Base-by-base conservation (phyloP, 2,888 invertebrate species). In the Scaptomyza parva region DNA sequence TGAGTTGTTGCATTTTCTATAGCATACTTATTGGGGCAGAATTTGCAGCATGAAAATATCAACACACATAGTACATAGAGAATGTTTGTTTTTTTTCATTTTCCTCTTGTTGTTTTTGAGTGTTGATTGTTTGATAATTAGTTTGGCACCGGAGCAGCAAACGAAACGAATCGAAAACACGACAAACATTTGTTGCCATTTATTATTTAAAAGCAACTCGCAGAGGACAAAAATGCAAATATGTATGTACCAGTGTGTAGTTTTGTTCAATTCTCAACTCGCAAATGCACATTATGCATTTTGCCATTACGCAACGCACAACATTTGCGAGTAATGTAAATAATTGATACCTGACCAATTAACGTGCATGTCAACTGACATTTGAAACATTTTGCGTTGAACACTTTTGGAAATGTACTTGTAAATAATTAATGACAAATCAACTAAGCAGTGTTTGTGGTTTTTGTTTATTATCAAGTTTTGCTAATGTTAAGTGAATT, bases 301-400 rank as follows among this genome's bases (percentile, higher is more conserved):
- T 44, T 66, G 0, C 20, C 39, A 70, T 70, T 61, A n/a, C n/a
- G n/a, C 47, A 66, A 61, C 70, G 35, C 57, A 55, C 9, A 60
- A 47, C 44, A 71, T 68, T 55, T 65, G 41, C 70, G 72, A 70
- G 72, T 72, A 68, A 66, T 70, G 41, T 79, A 64, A 80, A 81
- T 81, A 78, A 84, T 84, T 80, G 64, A 81, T 60, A 64, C 30
- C 40, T 45, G 60, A 57, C 72, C 78, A 80, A 81, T 81, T 85
- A 68, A 66, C 65, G 24, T 52, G 43, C 51, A 58, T 77, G 75
- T 68, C 75, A 58, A 44, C 55, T 53, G 70, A 59, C 75, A 80
- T 73, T 77, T 75, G 61, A 53, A 59, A 48, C 63, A 62, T 69
- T 66, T 47, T 52, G 59, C 69, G 59, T 70, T 51, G 50, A 40